These are phyloP conservation scores for Drosophila mimetica DNA, from an alignment of 2,888 invertebrate genomes.

Conservation along the genomic window DNA sequence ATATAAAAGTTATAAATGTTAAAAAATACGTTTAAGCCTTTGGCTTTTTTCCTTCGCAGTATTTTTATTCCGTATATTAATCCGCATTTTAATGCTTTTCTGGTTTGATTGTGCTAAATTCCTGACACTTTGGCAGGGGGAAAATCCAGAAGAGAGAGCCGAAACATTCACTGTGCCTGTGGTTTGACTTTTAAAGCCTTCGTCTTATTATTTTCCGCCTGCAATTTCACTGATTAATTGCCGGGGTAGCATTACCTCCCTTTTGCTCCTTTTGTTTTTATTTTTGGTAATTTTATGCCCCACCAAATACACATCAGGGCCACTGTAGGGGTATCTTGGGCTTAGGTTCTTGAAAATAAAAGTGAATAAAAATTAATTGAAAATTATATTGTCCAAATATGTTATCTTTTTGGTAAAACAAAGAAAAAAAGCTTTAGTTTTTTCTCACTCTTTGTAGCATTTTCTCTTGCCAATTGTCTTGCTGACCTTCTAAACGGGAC, in stretches of 20 bases:
- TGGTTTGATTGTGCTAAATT: not conserved
- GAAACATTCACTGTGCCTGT: constrained; percentile 1
- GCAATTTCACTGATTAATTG: constrained; percentile 72
- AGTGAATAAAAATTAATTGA: too few species aligned
- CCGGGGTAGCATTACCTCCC: constrained; percentile 40
- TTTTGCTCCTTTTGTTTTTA: constrained; percentile 14
- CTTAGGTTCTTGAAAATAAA: not conserved
- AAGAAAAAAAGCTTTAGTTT: not conserved
- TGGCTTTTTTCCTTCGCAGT: not conserved
- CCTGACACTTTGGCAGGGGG: not conserved
- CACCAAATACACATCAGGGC: constrained; percentile 13
- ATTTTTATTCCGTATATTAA: not conserved
- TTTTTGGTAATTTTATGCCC: constrained; percentile 33
- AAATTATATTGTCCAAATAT: too few species aligned
- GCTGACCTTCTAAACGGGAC: constrained; percentile 7
- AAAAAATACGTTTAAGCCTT: not conserved
- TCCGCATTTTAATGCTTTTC: not conserved
- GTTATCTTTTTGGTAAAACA: not conserved
- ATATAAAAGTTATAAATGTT: too few species aligned
- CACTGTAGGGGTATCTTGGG: constrained; percentile 17
- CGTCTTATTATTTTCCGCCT: constrained; percentile 27
- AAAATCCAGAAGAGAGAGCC: not conserved
- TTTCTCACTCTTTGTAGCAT: not conserved
- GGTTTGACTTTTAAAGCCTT: constrained; percentile 28
- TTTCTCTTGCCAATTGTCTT: not conserved